Evolutionary conservation across 2,113 vertebrate species (phyloP), one percentile per base, ranked within the genome.

Genomic region (Cercocebus atys): DNA sequence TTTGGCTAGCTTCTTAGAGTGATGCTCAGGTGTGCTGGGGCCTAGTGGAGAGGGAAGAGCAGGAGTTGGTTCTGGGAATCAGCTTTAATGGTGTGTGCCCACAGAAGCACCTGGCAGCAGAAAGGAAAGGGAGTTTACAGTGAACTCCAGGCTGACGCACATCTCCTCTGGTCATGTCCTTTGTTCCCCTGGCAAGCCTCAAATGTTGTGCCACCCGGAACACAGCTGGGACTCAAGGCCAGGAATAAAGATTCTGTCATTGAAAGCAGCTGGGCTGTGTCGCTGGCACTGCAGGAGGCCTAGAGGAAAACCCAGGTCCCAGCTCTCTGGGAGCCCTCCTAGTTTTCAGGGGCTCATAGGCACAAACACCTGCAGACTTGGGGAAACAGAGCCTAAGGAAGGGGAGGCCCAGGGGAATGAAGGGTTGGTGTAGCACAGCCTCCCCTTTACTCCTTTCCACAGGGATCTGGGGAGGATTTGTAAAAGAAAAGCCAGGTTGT

Each of bases 221-320:
- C 55, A 35, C 45, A 64, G 61, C 85, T 94, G 59, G 55, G 91
- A 45, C 57, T 88, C 57, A 76, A 72, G 47, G 27, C 79, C 81
- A 35, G n/a, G 25, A 83, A 57, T 92, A 81, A 72, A 27, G 50
- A 66, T 72, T 86, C n/a, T 79, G 11, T 81, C 12, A 30, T n/a
- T 76, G 79, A 50, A 96, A 84, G 52, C 72, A 93, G 97, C 45
- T 88, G 85, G 47, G 12, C 92, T 35, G 14, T 96, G 72, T 72
- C 89, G 23, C 93, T 97, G 75, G 45, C 59, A 12, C 6, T 91
- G 0, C 64, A 79, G 59, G 80, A 90, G 25, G 47, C 79, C 20
- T 88, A 64, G 47, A 79, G 91, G 47, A 93, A 45, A 72, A 86
- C 94, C 23, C 47, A 35, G 61, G 40, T 47, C 10, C 79, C 72